These are phyloP conservation scores for Drosophila rhopaloa DNA, from an alignment of 1,140 invertebrate genomes.

Conservation along the genomic window DNA sequence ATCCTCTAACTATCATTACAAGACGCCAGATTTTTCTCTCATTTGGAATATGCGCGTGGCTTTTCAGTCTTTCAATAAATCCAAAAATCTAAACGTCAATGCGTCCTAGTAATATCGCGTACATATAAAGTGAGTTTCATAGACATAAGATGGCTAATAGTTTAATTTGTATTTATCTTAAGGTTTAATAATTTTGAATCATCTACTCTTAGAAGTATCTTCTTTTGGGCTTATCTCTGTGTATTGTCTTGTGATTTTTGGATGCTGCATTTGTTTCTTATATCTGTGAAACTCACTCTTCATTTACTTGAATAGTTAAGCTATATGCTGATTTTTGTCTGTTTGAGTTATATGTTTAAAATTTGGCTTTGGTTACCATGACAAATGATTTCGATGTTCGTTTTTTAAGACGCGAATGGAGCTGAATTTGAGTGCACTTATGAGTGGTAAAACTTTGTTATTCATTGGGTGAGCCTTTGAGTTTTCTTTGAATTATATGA, in stretches of 20 bases:
- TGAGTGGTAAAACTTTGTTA: slow-evolving; percentile 4
- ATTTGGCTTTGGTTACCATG: slow-evolving; percentile 48
- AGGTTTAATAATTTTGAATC: slow-evolving; percentile 9
- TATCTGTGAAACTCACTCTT: slow-evolving; percentile 7
- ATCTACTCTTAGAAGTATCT: slow-evolving; percentile 30
- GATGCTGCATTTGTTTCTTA: slow-evolving; percentile 22
- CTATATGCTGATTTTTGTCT: slow-evolving; percentile 20
- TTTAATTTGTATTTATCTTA: slow-evolving; percentile 18
- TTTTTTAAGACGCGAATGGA: slow-evolving; percentile 15
- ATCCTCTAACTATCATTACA: slow-evolving; percentile 58
- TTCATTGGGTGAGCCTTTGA: background rate
- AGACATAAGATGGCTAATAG: slow-evolving; percentile 1
- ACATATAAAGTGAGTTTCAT: slow-evolving; percentile 12
- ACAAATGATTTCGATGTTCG: slow-evolving; percentile 39
- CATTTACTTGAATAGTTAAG: slow-evolving; percentile 22
- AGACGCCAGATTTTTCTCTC: slow-evolving; percentile 54
- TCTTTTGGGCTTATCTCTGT: slow-evolving; percentile 11
- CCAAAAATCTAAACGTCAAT: slow-evolving; percentile 60
- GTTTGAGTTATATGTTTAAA: slow-evolving; percentile 43
- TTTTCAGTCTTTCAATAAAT: slow-evolving; percentile 77
- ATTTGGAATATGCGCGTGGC: slow-evolving; percentile 66
- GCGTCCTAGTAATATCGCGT: slow-evolving; percentile 23
- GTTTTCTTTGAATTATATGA: background rate
- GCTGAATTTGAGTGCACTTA: slow-evolving; percentile 8
- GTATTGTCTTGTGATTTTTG: slow-evolving; percentile 34